Evolutionary conservation across 1,140 invertebrate genomes (phyloP).

Genomic region (Caenorhabditis tropicalis): DNA sequence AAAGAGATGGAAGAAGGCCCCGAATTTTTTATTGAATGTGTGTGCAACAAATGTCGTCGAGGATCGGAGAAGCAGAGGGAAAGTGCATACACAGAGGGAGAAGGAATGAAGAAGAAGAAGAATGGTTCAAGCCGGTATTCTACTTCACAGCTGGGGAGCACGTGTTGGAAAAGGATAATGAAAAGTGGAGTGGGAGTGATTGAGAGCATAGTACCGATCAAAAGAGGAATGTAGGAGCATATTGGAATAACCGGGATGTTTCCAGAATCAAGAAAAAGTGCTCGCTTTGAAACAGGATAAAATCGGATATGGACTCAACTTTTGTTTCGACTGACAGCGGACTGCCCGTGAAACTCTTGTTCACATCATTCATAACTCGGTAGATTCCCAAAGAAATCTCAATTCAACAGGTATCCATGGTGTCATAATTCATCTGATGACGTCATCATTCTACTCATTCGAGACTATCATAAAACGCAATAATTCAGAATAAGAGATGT

Average conservation of each 20-base stretch:
- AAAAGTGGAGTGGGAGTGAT: neutral
- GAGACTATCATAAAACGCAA: neutral
- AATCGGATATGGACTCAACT: too few species aligned
- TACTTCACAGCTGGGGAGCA: conserved; percentile 12
- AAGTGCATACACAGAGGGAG: neutral
- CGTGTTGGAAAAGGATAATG: neutral
- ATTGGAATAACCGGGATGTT: neutral
- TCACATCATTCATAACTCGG: too few species aligned
- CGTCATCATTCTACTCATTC: neutral
- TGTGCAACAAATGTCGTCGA: conserved; percentile 38
- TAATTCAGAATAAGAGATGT: neutral
- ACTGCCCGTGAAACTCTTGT: too few species aligned
- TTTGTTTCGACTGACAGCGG: too few species aligned
- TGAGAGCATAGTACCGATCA: neutral
- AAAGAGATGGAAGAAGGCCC: neutral
- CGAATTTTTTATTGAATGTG: conserved; percentile 30
- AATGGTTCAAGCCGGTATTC: neutral
- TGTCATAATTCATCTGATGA: too few species aligned
- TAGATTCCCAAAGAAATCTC: too few species aligned
- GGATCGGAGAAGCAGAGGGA: neutral
- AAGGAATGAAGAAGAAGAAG: neutral
- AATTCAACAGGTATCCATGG: too few species aligned
- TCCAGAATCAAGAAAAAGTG: neutral
- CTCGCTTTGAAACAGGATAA: too few species aligned
- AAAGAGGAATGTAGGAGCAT: neutral